A percentile compares a stretch with the other conserved stretches of the same genome.
Conservation (phyloP, 2,888 invertebrate species). For the Cephus runcator region DNA sequence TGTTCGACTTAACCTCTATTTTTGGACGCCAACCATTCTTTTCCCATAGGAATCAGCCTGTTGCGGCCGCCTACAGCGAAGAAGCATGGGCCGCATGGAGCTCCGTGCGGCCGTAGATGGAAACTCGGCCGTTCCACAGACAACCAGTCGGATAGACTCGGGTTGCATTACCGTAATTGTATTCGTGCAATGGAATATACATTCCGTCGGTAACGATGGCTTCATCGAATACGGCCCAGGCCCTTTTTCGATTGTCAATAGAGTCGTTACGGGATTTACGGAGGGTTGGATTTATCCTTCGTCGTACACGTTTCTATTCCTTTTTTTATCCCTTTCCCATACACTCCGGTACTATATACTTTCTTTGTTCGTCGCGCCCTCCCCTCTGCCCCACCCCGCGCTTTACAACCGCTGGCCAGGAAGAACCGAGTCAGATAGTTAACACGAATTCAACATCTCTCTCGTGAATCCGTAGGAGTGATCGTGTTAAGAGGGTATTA, state of each 20-base stretch:
- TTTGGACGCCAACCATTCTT: not conserved
- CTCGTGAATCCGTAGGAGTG: conserved; percentile 12
- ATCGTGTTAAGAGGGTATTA: conserved; percentile 41
- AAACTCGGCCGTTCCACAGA: conserved; percentile 27
- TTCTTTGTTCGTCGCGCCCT: not conserved
- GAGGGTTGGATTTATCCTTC: not conserved
- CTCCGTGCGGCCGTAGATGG: conserved; percentile 8
- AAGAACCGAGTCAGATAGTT: conserved; percentile 20
- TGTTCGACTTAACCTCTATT: no score
- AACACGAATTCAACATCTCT: conserved; percentile 5
- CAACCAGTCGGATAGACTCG: conserved; percentile 20
- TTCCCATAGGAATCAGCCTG: not conserved
- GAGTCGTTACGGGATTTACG: not conserved
- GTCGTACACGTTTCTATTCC: not conserved
- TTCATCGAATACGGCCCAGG: not conserved
- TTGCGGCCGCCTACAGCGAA: not conserved
- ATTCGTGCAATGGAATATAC: conserved; percentile 12
- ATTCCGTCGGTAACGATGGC: conserved; percentile 5
- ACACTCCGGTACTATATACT: not conserved
- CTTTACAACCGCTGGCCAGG: not conserved
- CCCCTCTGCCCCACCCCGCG: not conserved
- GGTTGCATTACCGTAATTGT: conserved; percentile 33
- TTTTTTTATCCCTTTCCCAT: not conserved
- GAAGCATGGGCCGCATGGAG: not conserved
- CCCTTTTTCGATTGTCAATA: conserved; percentile 5